phyloP scores from a whole-genome alignment of 2,888 invertebrate genomes.

The Acronicta psi region DNA sequence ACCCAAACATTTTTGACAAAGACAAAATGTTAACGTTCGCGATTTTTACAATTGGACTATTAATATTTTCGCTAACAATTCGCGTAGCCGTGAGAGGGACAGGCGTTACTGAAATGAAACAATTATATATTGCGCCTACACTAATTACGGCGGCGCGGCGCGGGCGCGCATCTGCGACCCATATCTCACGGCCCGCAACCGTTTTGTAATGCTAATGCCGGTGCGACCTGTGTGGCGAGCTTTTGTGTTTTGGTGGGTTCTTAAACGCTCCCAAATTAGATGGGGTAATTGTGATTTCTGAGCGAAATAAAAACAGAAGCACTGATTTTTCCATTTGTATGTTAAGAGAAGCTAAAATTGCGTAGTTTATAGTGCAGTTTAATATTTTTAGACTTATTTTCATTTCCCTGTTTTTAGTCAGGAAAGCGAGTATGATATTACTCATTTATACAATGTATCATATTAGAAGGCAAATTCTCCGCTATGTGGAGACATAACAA shows the following conservation, averaged over 20 bases:
- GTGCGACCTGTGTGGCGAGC: slow-evolving; percentile 66
- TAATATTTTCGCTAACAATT: slow-evolving; percentile 36
- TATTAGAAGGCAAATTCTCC: too few relatives aligned
- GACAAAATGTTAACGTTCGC: slow-evolving; percentile 4
- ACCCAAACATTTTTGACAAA: slow-evolving; percentile 10
- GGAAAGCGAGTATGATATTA: too few relatives aligned
- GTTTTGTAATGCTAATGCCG: slow-evolving; percentile 82
- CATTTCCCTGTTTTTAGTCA: too few relatives aligned
- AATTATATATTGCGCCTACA: slow-evolving; percentile 82
- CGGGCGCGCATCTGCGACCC: slow-evolving; percentile 83
- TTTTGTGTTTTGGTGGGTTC: slow-evolving; percentile 68
- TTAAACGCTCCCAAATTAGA: slow-evolving; percentile 57
- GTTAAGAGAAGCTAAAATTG: background rate
- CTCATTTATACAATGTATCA: too few relatives aligned
- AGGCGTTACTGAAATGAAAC: slow-evolving; percentile 75
- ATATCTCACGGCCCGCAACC: slow-evolving; percentile 83
- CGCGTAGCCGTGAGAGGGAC: slow-evolving; percentile 31
- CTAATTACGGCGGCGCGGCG: slow-evolving; percentile 73
- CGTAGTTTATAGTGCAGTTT: too few relatives aligned
- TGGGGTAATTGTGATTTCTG: slow-evolving; percentile 39
- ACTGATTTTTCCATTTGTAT: slow-evolving; percentile 21
- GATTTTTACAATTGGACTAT: slow-evolving; percentile 19
- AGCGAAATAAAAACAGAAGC: slow-evolving; percentile 36
- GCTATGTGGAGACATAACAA: too few relatives aligned
- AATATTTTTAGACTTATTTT: too few relatives aligned